A percentile compares a stretch with the other conserved stretches of the same genome.
phyloP scores from a whole-genome alignment of 2,797 vertebrate species.

The Danio jaintianensis region DNA sequence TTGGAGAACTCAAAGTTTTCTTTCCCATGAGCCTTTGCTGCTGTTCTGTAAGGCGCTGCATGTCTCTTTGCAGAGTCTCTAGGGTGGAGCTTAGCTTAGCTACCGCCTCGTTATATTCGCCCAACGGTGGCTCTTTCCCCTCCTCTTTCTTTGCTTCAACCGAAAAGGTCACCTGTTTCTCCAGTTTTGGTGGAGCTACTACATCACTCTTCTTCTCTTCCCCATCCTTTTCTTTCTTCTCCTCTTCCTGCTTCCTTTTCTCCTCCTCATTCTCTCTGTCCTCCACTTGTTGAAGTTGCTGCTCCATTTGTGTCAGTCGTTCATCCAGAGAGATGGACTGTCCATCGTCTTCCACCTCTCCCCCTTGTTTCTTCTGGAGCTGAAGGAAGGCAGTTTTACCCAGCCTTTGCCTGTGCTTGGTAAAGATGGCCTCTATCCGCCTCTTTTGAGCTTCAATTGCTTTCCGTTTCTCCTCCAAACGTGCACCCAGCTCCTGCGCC shows the following conservation, averaged over 20 bases:
- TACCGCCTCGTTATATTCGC: conserved; percentile 89
- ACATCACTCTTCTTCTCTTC: conserved; percentile 55
- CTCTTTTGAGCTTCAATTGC: conserved; percentile 92
- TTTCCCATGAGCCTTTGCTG: conserved; percentile 86
- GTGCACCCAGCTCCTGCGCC: conserved; percentile 85
- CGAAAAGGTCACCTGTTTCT: conserved; percentile 91
- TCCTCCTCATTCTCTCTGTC: conserved; percentile 70
- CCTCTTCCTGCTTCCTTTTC: conserved; percentile 63
- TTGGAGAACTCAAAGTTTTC: conserved; percentile 60
- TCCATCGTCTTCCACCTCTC: conserved; percentile 64
- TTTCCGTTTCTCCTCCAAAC: conserved; percentile 89
- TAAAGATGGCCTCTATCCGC: conserved; percentile 91
- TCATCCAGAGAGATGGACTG: conserved; percentile 77
- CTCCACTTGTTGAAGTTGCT: conserved; percentile 70
- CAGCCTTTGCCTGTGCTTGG: conserved; percentile 87
- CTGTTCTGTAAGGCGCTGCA: conserved; percentile 91
- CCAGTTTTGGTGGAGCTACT: conserved; percentile 68
- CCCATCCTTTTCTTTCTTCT: conserved; percentile 60
- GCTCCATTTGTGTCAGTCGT: conserved; percentile 79
- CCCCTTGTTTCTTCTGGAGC: conserved; percentile 82
- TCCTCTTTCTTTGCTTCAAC: conserved; percentile 76
- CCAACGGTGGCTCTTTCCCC: conserved; percentile 68
- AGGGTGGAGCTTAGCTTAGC: conserved; percentile 87
- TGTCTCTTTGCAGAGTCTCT: conserved; percentile 86
- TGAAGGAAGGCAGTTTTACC: conserved; percentile 90